phyloP scores from a whole-genome alignment of 1,140 invertebrate species.

The Platyscapa corneri region DNA sequence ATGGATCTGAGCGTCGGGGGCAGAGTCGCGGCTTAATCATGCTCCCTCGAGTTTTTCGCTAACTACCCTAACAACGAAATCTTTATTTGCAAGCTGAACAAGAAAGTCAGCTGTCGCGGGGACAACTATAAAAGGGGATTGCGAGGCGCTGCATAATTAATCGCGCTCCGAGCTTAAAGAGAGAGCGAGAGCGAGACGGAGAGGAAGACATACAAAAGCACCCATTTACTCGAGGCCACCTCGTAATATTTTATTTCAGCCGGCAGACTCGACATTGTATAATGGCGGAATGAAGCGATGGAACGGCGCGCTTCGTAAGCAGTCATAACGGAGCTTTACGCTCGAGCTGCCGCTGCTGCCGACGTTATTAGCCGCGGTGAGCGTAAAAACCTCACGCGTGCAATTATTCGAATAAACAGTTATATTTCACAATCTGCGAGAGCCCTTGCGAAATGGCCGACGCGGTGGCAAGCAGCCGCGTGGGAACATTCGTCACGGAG shows the following conservation, averaged over 20 bases:
- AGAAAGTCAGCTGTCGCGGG: not conserved
- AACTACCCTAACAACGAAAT: not conserved
- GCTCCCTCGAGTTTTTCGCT: not conserved
- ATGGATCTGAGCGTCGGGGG: no score
- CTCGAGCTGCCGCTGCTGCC: not conserved
- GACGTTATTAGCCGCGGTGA: not conserved
- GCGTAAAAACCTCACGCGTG: not conserved
- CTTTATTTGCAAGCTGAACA: not conserved
- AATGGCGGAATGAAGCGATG: not conserved
- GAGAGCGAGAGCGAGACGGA: not conserved
- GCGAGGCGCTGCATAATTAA: slow-evolving; percentile 25
- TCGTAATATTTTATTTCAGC: slow-evolving; percentile 5
- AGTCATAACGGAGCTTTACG: not conserved
- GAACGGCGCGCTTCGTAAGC: not conserved
- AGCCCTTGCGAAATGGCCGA: not conserved
- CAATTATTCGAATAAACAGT: slow-evolving; percentile 14
- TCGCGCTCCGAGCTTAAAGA: not conserved
- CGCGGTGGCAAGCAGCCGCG: no score
- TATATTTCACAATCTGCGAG: not conserved
- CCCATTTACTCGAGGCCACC: not conserved
- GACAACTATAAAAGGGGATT: not conserved
- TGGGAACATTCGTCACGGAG: no score
- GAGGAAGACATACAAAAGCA: not conserved
- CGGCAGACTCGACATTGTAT: not conserved
- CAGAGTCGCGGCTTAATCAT: not conserved